Conservation (phyloP, 2,888 invertebrate genomes). For the Dasysyrphus albostriatus region DNA sequence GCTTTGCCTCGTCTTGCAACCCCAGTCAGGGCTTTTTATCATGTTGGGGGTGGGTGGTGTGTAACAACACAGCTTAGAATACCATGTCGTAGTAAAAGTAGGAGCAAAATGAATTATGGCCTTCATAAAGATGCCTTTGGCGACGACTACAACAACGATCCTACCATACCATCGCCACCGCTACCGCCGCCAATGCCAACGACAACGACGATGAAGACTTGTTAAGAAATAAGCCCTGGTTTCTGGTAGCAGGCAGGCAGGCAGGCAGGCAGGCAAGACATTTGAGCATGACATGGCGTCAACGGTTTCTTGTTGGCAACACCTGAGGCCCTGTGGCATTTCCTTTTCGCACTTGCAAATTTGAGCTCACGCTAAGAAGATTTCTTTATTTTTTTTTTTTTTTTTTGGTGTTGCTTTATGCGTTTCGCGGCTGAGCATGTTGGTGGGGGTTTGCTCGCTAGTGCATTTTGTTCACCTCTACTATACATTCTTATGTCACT, state of each 20-base stretch:
- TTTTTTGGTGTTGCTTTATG: neutral
- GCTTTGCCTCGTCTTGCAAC: constrained; percentile 18
- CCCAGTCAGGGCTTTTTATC: constrained; percentile 48
- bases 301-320: constrained; percentile 49
- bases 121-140: constrained; percentile 58
- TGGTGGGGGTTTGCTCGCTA: neutral
- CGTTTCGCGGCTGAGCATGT: constrained; percentile 2
- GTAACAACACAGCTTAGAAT: constrained; percentile 42
- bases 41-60: constrained; percentile 42
- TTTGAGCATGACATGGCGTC: constrained; percentile 21
- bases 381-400: constrained; percentile 19
- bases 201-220: constrained; percentile 16
- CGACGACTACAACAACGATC: constrained; percentile 31
- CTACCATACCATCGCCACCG: neutral
- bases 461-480: constrained; percentile 8
- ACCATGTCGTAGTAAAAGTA: constrained; percentile 56
- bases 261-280: constrained; percentile 35
- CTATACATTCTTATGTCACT: neutral
- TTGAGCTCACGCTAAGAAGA: constrained; percentile 45
- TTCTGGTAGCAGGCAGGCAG: constrained; percentile 34
- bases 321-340: constrained; percentile 66
- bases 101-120: constrained; percentile 72
- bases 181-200: neutral
- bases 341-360: constrained; percentile 72
- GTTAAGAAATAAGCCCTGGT: constrained; percentile 24